Conservation (phyloP, 2,113 vertebrate species). For the Cyanocitta stelleri region DNA sequence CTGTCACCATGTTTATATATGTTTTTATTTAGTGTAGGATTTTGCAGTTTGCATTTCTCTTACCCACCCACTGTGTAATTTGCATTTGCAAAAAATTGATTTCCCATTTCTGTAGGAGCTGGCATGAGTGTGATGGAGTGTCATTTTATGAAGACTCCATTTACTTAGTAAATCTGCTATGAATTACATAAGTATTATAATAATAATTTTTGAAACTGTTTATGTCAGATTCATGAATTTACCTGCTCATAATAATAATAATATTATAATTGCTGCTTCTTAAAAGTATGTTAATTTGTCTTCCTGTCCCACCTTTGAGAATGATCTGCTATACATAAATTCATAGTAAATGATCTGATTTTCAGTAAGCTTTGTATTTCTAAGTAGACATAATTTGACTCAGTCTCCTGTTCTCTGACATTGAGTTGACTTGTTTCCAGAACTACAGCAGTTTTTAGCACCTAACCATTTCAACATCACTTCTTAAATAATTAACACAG, state of each 20-base stretch:
- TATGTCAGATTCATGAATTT: background rate
- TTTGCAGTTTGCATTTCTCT: constrained; percentile 43
- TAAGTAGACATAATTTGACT: background rate
- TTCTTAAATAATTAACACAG: constrained; percentile 24
- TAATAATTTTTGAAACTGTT: constrained; percentile 1
- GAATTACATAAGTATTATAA: constrained; percentile 11
- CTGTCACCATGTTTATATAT: constrained; percentile 29
- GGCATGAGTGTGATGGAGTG: background rate
- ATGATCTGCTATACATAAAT: background rate
- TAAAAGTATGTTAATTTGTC: background rate
- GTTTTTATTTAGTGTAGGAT: constrained; percentile 37
- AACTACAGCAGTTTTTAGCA: constrained; percentile 4
- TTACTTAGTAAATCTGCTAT: background rate
- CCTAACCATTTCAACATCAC: constrained; percentile 18
- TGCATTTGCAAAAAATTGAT: background rate
- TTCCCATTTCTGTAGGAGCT: constrained; percentile 11
- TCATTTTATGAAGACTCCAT: background rate
- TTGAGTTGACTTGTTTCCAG: background rate
- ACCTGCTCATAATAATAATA: background rate
- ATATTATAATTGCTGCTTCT: background rate
- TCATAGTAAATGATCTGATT: background rate
- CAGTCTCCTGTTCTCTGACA: background rate
- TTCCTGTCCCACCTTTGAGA: background rate
- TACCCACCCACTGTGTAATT: constrained; percentile 2
- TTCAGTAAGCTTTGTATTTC: background rate